These are phyloP conservation scores for Fopius arisanus DNA, from an alignment of 1,140 invertebrate species.

Conservation along the genomic window DNA sequence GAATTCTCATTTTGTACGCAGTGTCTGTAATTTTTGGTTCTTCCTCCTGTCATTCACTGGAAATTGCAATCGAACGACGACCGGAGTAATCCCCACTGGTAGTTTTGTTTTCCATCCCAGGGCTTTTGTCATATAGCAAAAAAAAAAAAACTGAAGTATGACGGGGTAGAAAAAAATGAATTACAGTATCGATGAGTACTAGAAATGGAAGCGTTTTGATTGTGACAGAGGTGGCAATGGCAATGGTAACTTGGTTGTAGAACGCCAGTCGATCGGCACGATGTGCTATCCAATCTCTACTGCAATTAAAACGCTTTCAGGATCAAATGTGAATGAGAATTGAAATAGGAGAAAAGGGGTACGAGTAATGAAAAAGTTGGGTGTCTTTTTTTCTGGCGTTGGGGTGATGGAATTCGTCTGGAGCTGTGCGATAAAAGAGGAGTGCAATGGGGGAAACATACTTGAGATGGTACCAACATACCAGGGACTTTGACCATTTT, in stretches of 20 bases:
- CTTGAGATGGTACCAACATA: background rate
- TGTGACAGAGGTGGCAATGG: background rate
- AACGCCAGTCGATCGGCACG: background rate
- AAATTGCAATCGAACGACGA: too few species aligned
- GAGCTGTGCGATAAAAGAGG: background rate
- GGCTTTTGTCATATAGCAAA: background rate
- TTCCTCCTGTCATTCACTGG: too few species aligned
- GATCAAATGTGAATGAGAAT: background rate
- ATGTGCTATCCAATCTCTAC: background rate
- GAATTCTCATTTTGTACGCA: too few species aligned
- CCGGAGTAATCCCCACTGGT: too few species aligned
- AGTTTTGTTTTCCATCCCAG: background rate
- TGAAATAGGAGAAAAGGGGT: background rate
- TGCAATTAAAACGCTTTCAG: conserved; percentile 1
- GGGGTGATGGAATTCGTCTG: background rate
- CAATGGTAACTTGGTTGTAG: too few species aligned
- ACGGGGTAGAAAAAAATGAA: background rate
- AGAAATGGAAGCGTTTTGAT: background rate
- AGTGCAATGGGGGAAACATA: background rate
- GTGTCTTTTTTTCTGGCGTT: background rate
- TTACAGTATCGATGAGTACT: conserved; percentile 1
- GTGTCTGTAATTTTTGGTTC: too few species aligned
- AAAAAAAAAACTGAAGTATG: background rate
- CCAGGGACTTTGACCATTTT: background rate
- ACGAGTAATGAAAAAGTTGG: background rate